Conservation (phyloP, 1,140 invertebrate species). For the Gyrodactylus salaris region DNA sequence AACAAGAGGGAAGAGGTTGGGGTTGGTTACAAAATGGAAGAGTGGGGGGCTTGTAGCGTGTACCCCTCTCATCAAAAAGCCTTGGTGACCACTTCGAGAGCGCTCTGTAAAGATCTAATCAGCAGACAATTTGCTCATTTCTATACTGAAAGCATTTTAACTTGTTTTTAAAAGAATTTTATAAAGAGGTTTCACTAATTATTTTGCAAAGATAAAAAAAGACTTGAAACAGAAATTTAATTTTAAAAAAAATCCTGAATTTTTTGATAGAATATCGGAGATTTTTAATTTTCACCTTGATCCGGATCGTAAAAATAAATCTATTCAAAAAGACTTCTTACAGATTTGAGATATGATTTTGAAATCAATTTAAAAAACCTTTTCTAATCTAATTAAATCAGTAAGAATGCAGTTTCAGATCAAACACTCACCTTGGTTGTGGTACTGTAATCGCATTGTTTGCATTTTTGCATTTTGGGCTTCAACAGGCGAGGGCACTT, state of each 20-base stretch:
- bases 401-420: background rate
- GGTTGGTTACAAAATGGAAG: too few species aligned
- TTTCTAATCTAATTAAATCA: background rate
- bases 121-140: too few species aligned
- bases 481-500: slow-evolving; percentile 23
- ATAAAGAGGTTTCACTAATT: too few species aligned
- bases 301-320: background rate
- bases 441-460: slow-evolving; percentile 48
- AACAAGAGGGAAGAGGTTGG: too few species aligned
- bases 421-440: slow-evolving; percentile 31
- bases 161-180: too few species aligned
- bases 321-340: background rate
- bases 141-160: too few species aligned
- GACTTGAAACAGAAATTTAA: too few species aligned
- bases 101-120: too few species aligned
- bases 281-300: background rate
- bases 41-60: too few species aligned
- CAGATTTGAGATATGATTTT: background rate
- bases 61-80: too few species aligned
- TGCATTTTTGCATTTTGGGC: slow-evolving; percentile 50
- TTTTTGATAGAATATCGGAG: background rate
- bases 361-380: background rate
- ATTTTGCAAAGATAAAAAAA: too few species aligned
- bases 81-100: too few species aligned
- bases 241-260: background rate